Base-by-base conservation (phyloP, 2,113 vertebrate species). In the Macquaria australasica region DNA sequence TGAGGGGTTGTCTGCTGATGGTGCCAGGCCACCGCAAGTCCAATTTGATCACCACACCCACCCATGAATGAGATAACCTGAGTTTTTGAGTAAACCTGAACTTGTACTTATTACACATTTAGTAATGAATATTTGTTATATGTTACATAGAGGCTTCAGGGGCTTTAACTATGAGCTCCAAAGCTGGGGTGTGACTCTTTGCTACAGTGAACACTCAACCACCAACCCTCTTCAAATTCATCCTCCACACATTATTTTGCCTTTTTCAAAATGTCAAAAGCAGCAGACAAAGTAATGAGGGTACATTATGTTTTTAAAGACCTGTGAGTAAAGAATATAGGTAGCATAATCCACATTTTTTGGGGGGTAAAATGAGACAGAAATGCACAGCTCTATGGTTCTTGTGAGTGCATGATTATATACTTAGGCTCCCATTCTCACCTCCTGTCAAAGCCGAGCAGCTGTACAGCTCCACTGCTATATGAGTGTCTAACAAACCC, bases 371-470 rank as follows among this genome's bases (percentile, higher is more conserved):
- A 72, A 43, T n/a, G 20, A 43, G n/a, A 55, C 9, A 60, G 16
- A 62, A 63, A 55, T 60, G 31, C 28, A 37, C 59, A 48, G 31
- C 31, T 63, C 11, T 51, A 2, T 70, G 41, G 18, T 59, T 83
- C 37, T 63, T 11, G 15, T 31, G n/a, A 77, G 39, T 16, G 43
- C 31, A 12, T 23, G 55, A 68, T 60, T 77, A 37, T 43, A 66
- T 58, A 80, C 43, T 68, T 34, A 25, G 39, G 1, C 23, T 73
- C 6, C 39, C 9, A 72, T 72, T 86, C 63, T 85, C 58, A 53
- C 73, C 56, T 87, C 39, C 75, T 62, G 77, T 68, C 41, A 37
- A 82, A 80, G 9, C 72, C 83, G 66, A 77, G 81, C 69, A 86
- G 87, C 81, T 74, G 79, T 37, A 74, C 28, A 82, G 58, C 72